Conservation (phyloP, 92 coral and sea anemone genomes). For the Epizoanthus scotinus region DNA sequence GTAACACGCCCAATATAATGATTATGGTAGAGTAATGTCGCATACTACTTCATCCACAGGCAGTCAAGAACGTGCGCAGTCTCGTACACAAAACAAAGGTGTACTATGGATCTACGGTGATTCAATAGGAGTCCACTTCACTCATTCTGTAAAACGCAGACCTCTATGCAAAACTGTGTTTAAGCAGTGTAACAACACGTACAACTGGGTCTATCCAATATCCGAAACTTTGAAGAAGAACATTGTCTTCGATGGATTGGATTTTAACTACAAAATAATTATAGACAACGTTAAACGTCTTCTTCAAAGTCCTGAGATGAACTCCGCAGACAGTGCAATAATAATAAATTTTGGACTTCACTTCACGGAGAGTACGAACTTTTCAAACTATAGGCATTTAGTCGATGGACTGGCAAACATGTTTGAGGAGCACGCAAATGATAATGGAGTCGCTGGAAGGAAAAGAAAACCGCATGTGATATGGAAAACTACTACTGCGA, state of each 20-base stretch:
- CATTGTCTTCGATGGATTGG: slow-evolving; percentile 48
- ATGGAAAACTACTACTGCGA: slow-evolving; percentile 84
- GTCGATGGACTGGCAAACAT: slow-evolving; percentile 52
- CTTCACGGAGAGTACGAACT: slow-evolving; percentile 60
- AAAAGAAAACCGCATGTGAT: slow-evolving; percentile 42
- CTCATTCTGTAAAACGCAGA: slow-evolving; percentile 44
- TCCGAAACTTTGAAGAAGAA: slow-evolving; percentile 21
- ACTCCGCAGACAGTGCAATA: slow-evolving; percentile 46
- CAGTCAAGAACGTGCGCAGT: neutral
- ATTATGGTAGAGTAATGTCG: too few species aligned
- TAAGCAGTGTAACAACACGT: slow-evolving; percentile 44
- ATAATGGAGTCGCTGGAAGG: neutral
- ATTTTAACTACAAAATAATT: slow-evolving; percentile 39
- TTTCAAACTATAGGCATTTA: slow-evolving; percentile 59
- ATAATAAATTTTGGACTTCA: slow-evolving; percentile 78
- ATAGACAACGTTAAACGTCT: slow-evolving; percentile 27
- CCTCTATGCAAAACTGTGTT: slow-evolving; percentile 45
- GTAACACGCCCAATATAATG: too few species aligned
- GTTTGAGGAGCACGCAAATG: slow-evolving; percentile 32
- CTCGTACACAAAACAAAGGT: slow-evolving; percentile 27
- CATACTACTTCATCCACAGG: neutral
- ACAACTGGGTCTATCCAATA: slow-evolving; percentile 67
- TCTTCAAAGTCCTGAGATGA: slow-evolving; percentile 12
- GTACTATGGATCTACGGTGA: slow-evolving; percentile 65
- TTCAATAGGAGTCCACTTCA: slow-evolving; percentile 56